Evolutionary conservation across 2,888 invertebrate genomes (phyloP).

Genomic region (Dryocosmus kuriphilus): DNA sequence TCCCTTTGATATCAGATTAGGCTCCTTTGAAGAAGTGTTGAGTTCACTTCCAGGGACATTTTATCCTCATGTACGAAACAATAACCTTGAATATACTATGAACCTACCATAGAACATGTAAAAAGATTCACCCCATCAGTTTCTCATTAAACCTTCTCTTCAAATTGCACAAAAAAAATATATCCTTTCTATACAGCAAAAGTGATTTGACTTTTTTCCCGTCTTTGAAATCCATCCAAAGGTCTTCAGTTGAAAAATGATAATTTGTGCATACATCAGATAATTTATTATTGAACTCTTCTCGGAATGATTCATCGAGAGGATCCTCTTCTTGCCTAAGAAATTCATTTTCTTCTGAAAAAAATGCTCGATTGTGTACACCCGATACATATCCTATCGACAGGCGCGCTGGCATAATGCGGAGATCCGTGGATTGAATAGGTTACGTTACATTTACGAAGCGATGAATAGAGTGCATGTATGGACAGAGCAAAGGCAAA

Average conservation of each 20-base stretch:
- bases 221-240: slow-evolving; percentile 7
- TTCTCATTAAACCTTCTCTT: background rate
- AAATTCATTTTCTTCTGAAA: slow-evolving; percentile 47
- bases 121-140: background rate
- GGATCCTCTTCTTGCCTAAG: slow-evolving; percentile 10
- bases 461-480: slow-evolving; percentile 50
- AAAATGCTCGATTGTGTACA: slow-evolving; percentile 49
- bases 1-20: slow-evolving; percentile 12
- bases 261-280: slow-evolving; percentile 19
- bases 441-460: slow-evolving; percentile 56
- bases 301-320: slow-evolving; percentile 34
- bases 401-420: slow-evolving; percentile 57
- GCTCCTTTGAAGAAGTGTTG: slow-evolving; percentile 1
- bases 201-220: slow-evolving; percentile 23
- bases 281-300: slow-evolving; percentile 27
- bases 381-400: slow-evolving; percentile 42
- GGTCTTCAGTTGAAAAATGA: slow-evolving; percentile 32
- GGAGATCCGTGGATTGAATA: slow-evolving; percentile 58
- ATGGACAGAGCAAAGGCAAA: slow-evolving; percentile 49
- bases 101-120: background rate
- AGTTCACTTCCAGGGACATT: background rate
- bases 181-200: background rate
- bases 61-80: background rate
- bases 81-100: background rate
- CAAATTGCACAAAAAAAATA: background rate